A percentile compares a stretch with the other conserved stretches of the same genome.
These are phyloP conservation scores for Pagetopsis macropterus DNA, from an alignment of 2,797 vertebrate genomes.

Conservation along the genomic window DNA sequence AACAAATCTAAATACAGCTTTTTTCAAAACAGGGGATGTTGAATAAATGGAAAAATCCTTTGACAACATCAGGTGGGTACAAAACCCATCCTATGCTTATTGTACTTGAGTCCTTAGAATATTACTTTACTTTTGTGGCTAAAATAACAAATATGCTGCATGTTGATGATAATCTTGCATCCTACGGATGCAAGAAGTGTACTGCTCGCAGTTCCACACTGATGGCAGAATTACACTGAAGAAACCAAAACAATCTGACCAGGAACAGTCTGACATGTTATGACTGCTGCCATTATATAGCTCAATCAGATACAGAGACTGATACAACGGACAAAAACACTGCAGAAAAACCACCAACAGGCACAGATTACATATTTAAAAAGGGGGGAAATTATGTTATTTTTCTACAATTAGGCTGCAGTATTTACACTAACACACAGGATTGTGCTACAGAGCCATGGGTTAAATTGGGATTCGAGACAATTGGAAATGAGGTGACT, in stretches of 20 bases:
- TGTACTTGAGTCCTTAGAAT: constrained; percentile 68
- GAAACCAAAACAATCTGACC: constrained; percentile 80
- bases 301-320: constrained; percentile 79
- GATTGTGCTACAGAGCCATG: constrained; percentile 13
- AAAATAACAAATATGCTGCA: constrained; percentile 76
- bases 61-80: constrained; percentile 61
- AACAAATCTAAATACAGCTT: constrained; percentile 44
- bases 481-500: constrained; percentile 40
- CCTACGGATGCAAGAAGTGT: constrained; percentile 66
- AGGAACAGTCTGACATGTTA: constrained; percentile 86
- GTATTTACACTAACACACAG: constrained; percentile 42
- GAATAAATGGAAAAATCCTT: constrained; percentile 61
- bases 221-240: constrained; percentile 66
- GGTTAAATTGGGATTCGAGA: constrained; percentile 47
- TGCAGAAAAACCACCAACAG: constrained; percentile 66
- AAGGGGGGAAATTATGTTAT: constrained; percentile 40
- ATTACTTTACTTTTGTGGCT: constrained; percentile 78
- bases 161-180: constrained; percentile 81
- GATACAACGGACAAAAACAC: constrained; percentile 72
- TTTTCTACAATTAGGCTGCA: constrained; percentile 48
- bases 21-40: constrained; percentile 36
- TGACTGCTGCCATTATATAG: constrained; percentile 83
- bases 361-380: constrained; percentile 61
- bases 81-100: constrained; percentile 61
- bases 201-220: constrained; percentile 53